A percentile compares a stretch with the other conserved stretches of the same genome.
Conservation (phyloP, 2,888 invertebrate species). For the Drosophila recens region DNA sequence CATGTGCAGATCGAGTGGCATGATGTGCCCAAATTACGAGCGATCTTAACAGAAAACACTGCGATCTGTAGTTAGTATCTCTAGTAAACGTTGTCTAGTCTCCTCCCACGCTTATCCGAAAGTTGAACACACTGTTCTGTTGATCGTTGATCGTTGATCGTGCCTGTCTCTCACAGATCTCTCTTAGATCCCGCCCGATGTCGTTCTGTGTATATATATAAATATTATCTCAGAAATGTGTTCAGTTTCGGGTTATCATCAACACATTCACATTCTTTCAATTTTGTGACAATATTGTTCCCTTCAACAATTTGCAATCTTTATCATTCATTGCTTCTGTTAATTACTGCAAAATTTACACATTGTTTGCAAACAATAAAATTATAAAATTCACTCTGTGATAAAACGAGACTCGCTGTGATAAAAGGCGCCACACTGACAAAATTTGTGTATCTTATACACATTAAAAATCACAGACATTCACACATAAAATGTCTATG, state of each 20-base stretch:
- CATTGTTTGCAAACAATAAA: conserved; percentile 57
- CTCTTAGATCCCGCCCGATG: conserved; percentile 1
- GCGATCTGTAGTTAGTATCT: conserved; percentile 17
- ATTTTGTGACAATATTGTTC: conserved; percentile 30
- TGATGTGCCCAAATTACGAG: conserved; percentile 48
- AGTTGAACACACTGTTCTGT: conserved; percentile 24
- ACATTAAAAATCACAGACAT: conserved; percentile 7
- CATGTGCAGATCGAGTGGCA: conserved; percentile 69
- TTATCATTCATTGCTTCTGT: conserved; percentile 56
- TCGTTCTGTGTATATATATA: neutral
- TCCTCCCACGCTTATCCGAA: conserved; percentile 18
- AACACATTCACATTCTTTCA: conserved; percentile 51
- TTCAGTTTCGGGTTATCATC: conserved; percentile 44
- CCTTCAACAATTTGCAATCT: conserved; percentile 32
- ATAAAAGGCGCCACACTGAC: conserved; percentile 18
- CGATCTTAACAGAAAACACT: conserved; percentile 68
- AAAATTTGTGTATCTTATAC: neutral
- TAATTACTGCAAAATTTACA: conserved; percentile 58
- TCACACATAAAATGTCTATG: conserved; percentile 11
- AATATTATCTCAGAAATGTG: neutral
- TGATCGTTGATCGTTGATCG: conserved; percentile 5
- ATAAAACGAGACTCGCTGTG: conserved; percentile 8
- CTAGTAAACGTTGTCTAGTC: conserved; percentile 3
- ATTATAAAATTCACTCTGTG: conserved; percentile 14
- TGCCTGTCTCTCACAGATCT: conserved; percentile 35